Evolutionary conservation across 2,888 invertebrate genomes (phyloP).

Genomic region (Torymus auratus): DNA sequence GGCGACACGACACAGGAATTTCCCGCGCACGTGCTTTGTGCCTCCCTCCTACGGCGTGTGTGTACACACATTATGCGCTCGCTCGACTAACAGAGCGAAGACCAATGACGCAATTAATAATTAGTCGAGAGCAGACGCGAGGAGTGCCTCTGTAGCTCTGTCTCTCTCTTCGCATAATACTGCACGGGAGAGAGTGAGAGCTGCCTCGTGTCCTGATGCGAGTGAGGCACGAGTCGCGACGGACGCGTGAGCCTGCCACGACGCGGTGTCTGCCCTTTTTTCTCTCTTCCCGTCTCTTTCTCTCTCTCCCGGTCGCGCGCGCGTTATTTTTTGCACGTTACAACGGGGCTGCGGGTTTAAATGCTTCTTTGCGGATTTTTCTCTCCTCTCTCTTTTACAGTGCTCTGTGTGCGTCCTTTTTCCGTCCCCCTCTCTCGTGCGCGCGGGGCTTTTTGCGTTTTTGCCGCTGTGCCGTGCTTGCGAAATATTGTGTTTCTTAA

Average conservation of each 20-base stretch:
- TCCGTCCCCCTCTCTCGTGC: no score
- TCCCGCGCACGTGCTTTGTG: conserved; percentile 1
- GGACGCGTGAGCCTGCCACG: no score
- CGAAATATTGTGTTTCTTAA: conserved; percentile 21
- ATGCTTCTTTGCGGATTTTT: no score
- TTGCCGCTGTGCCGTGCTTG: not conserved
- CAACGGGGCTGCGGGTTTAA: no score
- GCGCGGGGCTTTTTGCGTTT: no score
- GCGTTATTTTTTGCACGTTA: no score
- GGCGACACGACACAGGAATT: conserved; percentile 33
- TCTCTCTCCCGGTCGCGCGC: not conserved
- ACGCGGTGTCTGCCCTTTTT: no score
- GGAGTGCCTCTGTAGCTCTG: conserved; percentile 16
- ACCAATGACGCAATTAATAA: conserved; percentile 54
- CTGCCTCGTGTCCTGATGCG: no score
- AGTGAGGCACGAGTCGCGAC: no score
- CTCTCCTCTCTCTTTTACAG: no score
- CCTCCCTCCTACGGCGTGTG: not conserved
- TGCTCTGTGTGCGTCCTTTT: no score
- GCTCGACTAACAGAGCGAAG: conserved; percentile 19
- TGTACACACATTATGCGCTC: not conserved
- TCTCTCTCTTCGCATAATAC: not conserved
- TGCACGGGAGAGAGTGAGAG: no score
- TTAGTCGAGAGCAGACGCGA: conserved; percentile 43
- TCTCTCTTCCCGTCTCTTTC: conserved; percentile 12